Percentiles rank a stretch among this genome's conserved stretches.
Conservation (phyloP, 2,113 vertebrate genomes). For the Ceyx melanurus region DNA sequence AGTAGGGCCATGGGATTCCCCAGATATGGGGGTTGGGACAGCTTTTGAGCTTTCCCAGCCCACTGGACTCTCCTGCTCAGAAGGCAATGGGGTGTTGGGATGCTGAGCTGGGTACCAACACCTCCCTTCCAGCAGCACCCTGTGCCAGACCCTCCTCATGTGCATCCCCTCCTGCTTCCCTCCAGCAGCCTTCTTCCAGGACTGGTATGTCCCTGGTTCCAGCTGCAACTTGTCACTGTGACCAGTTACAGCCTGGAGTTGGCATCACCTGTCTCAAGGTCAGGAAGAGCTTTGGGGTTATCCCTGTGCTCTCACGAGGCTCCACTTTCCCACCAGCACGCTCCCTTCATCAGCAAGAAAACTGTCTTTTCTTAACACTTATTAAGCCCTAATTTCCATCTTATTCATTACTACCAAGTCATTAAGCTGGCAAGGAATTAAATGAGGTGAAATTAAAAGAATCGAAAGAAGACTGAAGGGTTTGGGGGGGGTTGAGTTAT, state of each 20-base stretch:
- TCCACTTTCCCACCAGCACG: background rate
- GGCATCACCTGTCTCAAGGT: background rate
- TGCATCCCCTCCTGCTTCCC: background rate
- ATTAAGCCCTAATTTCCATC: conserved; percentile 43
- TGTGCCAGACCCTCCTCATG: fast-evolving
- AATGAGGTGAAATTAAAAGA: conserved; percentile 41
- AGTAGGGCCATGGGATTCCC: fast-evolving
- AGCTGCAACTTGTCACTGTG: background rate
- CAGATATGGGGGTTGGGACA: background rate
- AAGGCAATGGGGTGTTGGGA: background rate
- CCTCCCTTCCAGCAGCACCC: background rate
- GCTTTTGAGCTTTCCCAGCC: background rate
- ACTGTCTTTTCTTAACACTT: background rate
- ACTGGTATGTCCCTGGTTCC: background rate
- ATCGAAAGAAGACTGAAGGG: background rate
- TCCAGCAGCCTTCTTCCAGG: background rate
- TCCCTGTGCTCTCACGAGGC: background rate
- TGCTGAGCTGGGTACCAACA: background rate
- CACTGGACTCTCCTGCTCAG: fast-evolving
- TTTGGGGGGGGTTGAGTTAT: background rate
- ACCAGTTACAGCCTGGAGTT: fast-evolving
- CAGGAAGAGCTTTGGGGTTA: background rate
- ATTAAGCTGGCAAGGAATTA: conserved; percentile 30
- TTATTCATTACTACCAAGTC: conserved; percentile 32
- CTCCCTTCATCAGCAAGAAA: conserved; percentile 26